phyloP scores from a whole-genome alignment of 2,888 invertebrate genomes.

The Tenthredo amoena region DNA sequence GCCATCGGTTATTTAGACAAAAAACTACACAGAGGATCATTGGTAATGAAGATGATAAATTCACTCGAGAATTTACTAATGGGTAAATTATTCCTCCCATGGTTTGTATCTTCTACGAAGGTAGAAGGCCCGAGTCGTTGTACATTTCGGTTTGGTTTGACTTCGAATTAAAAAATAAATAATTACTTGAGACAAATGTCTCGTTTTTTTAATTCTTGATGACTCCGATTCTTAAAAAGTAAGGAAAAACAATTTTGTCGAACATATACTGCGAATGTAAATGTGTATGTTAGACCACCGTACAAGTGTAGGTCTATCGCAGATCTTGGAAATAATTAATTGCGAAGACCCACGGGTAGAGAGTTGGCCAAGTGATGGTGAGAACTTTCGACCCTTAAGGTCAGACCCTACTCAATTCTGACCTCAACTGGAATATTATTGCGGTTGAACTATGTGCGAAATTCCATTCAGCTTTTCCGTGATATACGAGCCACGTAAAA shows the following conservation, averaged over 20 bases:
- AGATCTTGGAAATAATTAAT: slow-evolving; percentile 48
- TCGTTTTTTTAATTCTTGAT: background rate
- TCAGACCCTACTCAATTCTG: slow-evolving; percentile 45
- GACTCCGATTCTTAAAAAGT: background rate
- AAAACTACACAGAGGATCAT: background rate
- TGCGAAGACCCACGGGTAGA: slow-evolving; percentile 27
- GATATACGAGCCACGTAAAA: slow-evolving; percentile 32
- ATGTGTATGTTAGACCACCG: background rate
- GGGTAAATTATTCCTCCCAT: background rate
- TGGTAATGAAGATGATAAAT: background rate
- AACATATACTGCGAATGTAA: background rate
- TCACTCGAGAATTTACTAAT: background rate
- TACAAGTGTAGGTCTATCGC: background rate
- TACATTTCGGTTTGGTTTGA: background rate
- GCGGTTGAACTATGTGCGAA: slow-evolving; percentile 44
- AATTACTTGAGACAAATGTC: background rate
- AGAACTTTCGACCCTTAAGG: slow-evolving; percentile 43
- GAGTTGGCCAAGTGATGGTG: slow-evolving; percentile 43
- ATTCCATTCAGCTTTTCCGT: slow-evolving; percentile 40
- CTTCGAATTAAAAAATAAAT: background rate
- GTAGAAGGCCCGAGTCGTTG: background rate
- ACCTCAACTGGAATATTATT: slow-evolving; percentile 45
- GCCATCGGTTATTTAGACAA: background rate
- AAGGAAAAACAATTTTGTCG: background rate
- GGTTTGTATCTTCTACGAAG: background rate